Base-by-base conservation (phyloP, 2,797 vertebrate genomes). In the Urophycis tenuis region DNA sequence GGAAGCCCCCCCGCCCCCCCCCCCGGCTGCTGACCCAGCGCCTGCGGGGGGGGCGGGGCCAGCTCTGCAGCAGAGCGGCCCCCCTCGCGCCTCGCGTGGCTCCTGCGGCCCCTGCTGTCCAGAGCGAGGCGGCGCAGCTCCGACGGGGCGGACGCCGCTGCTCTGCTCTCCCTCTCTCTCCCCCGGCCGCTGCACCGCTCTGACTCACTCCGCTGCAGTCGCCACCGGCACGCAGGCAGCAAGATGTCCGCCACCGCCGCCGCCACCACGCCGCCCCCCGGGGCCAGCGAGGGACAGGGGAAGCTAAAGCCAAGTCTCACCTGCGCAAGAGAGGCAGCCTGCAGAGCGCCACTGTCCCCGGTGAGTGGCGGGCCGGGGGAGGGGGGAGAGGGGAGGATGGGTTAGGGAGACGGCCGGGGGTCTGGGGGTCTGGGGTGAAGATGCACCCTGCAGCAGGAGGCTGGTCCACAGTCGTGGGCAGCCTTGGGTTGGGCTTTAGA, bases 261-360 rank as follows among this genome's bases (percentile, higher is more conserved):
- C 49, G 35, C 41, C 60, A 5, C 60, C 32, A 11, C 67, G 71
- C 35, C 71, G 41, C 34, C 73, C 79, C 71, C 71, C 67, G 31
- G 25, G 32, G 22, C 67, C 73, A 36, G 39, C 70, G 83, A 91
- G 83, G 87, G 82, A 83, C 87, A 89, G 80, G 90, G 86, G 77
- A 91, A 90, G 75, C 81, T 74, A 91, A 89, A 81, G 78, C 89
- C 85, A 94, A 91, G 87, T 92, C 89, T 25, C 89, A 91, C 74
- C 91, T 94, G 86, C 91, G 89, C 84, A 95, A 96, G 90, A 92
- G 94, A 86, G 93, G 91, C 79, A 94, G 93, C 84, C 88, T 95
- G 82, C 95, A 96, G 89, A 91, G 90, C 85, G 88, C 92, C 78
- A 87, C 86, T 87, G 91, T 92, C 77, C 89, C 94, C 81, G 95